phyloP scores from a whole-genome alignment of 53 echinoderm and acorn worm species.

The Stichopus horrens region DNA sequence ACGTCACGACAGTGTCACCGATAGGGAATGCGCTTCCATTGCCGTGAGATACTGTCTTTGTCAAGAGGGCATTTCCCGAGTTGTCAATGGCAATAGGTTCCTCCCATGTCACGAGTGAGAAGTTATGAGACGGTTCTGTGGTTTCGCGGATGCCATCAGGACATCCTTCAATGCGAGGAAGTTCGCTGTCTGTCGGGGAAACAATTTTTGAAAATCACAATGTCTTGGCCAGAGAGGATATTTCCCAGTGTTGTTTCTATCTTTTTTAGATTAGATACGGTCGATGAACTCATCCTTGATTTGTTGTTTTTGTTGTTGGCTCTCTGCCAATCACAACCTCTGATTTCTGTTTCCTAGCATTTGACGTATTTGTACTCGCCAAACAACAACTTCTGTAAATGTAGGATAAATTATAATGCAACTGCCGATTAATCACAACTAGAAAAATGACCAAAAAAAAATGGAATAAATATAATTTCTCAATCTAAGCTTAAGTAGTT shows the following conservation, averaged over 20 bases:
- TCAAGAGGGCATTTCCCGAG: conserved; percentile 9
- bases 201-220: neutral
- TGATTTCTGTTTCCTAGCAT: no score
- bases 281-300: neutral
- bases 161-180: conserved; percentile 38
- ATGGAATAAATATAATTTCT: no score
- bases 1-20: conserved; percentile 42
- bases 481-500: no score
- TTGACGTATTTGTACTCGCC: no score
- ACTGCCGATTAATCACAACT: no score
- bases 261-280: neutral
- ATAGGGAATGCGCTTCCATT: conserved; percentile 23
- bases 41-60: neutral
- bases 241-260: neutral
- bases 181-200: conserved; percentile 25
- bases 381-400: no score
- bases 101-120: conserved; percentile 39
- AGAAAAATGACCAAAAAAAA: no score
- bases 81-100: conserved; percentile 43
- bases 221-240: neutral
- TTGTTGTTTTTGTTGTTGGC: neutral
- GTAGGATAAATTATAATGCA: no score
- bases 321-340: no score
- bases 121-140: conserved; percentile 27
- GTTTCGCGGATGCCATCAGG: conserved; percentile 1